Evolutionary conservation across 1,140 invertebrate species (phyloP).

Genomic region (Drosophila kepulauana): DNA sequence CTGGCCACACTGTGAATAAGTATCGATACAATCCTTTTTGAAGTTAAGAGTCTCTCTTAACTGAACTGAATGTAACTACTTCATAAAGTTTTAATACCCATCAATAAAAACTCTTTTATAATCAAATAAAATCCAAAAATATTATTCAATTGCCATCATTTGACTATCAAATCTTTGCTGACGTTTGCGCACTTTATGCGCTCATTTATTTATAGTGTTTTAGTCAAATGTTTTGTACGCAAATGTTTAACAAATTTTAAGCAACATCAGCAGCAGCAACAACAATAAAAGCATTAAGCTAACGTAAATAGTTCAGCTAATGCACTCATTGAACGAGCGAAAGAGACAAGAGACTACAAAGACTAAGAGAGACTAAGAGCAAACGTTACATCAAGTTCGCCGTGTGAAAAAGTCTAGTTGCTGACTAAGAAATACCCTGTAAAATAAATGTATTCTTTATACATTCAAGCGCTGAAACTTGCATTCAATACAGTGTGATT

Average conservation of each 20-base stretch:
- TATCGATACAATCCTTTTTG: too few species aligned
- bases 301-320: constrained; percentile 29
- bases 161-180: neutral
- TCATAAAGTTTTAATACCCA: too few species aligned
- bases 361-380: constrained; percentile 6
- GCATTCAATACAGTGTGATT: too few species aligned
- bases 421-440: constrained; percentile 10
- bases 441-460: neutral
- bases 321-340: constrained; percentile 3
- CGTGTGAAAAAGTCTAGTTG: neutral
- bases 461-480: too few species aligned
- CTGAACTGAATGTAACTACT: too few species aligned
- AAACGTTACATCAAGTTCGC: neutral
- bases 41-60: too few species aligned
- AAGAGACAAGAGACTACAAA: neutral
- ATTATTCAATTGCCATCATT: neutral
- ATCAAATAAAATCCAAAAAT: neutral
- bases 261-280: constrained; percentile 19
- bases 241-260: constrained; percentile 57
- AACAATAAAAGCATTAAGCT: constrained; percentile 21
- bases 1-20: too few species aligned
- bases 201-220: constrained; percentile 13
- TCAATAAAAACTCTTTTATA: neutral
- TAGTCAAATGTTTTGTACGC: constrained; percentile 43
- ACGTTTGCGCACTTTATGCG: constrained; percentile 11